These are phyloP conservation scores for Rugalucina vietnamica DNA, from an alignment of 2,888 invertebrate species.

Conservation along the genomic window DNA sequence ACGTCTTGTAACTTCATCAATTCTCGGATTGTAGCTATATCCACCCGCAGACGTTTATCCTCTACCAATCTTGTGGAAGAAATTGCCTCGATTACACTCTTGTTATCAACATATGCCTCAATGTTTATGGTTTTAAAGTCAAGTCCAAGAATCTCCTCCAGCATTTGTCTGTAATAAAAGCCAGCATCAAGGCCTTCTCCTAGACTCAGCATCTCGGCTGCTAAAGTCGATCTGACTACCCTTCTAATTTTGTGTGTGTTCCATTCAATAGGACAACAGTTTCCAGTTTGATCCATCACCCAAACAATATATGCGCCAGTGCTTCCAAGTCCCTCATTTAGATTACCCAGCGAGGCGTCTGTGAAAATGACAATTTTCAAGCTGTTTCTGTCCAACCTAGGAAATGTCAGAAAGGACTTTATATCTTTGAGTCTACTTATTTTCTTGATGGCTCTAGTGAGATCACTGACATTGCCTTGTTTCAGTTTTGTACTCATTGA, in stretches of 20 bases:
- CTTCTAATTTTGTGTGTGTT: constrained; percentile 39
- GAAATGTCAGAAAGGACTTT: not conserved
- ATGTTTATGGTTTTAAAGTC: constrained; percentile 3
- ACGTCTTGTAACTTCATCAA: not conserved
- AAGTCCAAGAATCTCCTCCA: constrained; percentile 21
- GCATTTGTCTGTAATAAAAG: constrained; percentile 38
- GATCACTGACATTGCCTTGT: not conserved
- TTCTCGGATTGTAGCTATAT: constrained; percentile 35
- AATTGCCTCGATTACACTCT: constrained; percentile 43
- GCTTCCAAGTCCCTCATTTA: constrained; percentile 21
- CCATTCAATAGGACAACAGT: constrained; percentile 43
- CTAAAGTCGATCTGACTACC: constrained; percentile 39
- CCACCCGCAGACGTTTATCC: constrained; percentile 36
- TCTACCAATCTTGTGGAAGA: constrained; percentile 47
- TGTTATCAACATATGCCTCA: constrained; percentile 42
- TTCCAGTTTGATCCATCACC: constrained; percentile 33
- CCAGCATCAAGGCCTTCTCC: constrained; percentile 46
- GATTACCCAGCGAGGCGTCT: constrained; percentile 21
- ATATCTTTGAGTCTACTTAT: not conserved
- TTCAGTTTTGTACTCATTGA: not conserved
- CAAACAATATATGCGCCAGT: constrained; percentile 29
- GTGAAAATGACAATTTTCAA: constrained; percentile 14
- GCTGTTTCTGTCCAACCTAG: not conserved
- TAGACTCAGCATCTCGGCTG: constrained; percentile 37
- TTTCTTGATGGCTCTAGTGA: not conserved